These are phyloP conservation scores for Poeciliopsis retropinna DNA, from an alignment of 2,113 vertebrate genomes.

Conservation along the genomic window DNA sequence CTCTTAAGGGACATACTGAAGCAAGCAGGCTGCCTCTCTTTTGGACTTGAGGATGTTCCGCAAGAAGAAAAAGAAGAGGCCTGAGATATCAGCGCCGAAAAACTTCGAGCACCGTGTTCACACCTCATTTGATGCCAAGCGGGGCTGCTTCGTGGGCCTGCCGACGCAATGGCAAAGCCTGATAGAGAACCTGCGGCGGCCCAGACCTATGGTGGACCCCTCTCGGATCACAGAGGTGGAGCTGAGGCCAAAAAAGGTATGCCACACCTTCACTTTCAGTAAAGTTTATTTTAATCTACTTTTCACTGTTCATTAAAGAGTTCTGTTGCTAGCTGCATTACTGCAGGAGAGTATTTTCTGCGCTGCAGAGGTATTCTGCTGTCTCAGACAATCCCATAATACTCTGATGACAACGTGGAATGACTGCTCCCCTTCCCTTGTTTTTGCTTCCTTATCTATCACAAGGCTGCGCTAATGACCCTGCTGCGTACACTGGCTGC, in stretches of 20 bases:
- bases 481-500: conserved; percentile 71
- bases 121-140: conserved; percentile 94
- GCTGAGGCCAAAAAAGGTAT: conserved; percentile 96
- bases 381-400: conserved; percentile 54
- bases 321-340: conserved; percentile 8
- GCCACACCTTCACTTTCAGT: conserved; percentile 11
- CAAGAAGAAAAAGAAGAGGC: conserved; percentile 99
- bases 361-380: conserved; percentile 38
- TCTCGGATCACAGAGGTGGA: conserved; percentile 95
- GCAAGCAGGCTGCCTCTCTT: conserved; percentile 54
- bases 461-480: conserved; percentile 65
- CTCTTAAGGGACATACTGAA: conserved; percentile 46
- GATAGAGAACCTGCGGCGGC: conserved; percentile 91
- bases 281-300: no score
- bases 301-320: background rate
- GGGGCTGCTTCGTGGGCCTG: conserved; percentile 92
- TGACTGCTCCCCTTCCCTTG: conserved; percentile 28
- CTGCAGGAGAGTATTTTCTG: conserved; percentile 13
- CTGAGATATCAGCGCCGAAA: conserved; percentile 94
- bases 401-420: conserved; percentile 47
- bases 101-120: conserved; percentile 98
- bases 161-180: conserved; percentile 98
- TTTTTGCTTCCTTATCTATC: conserved; percentile 69
- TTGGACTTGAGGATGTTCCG: conserved; percentile 88
- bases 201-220: conserved; percentile 95